Conservation (phyloP, 1,140 invertebrate species). For the Zaprionus tsacasi region DNA sequence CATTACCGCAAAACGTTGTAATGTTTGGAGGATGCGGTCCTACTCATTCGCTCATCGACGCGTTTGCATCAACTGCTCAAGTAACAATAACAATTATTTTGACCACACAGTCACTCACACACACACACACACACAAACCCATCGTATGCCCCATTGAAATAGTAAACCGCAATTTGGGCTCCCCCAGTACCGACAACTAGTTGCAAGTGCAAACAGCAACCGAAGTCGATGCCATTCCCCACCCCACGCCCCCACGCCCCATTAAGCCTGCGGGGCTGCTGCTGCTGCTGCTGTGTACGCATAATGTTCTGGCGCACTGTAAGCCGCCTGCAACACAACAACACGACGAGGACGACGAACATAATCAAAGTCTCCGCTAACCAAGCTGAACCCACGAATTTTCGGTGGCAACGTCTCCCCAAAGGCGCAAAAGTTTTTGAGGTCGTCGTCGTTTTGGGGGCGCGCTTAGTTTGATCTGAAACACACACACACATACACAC, state of each 20-base stretch:
- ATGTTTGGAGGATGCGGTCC: conserved; percentile 61
- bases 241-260: neutral
- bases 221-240: neutral
- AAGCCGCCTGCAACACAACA: conserved; percentile 22
- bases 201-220: conserved; percentile 75
- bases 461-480: conserved; percentile 55
- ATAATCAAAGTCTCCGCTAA: conserved; percentile 41
- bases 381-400: conserved; percentile 19
- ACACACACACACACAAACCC: neutral
- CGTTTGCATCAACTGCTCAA: conserved; percentile 51
- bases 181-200: conserved; percentile 43
- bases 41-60: conserved; percentile 25
- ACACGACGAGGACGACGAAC: conserved; percentile 19
- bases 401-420: conserved; percentile 15
- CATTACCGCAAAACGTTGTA: conserved; percentile 81
- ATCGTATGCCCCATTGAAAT: conserved; percentile 56
- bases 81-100: conserved; percentile 81
- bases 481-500: conserved; percentile 36
- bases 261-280: neutral
- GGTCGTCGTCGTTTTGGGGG: conserved; percentile 23
- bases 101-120: conserved; percentile 37
- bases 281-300: conserved; percentile 37
- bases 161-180: conserved; percentile 74
- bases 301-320: conserved; percentile 44
- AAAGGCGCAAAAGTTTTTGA: conserved; percentile 37